Conservation (phyloP, 2,797 vertebrate species). For the Emys orbicularis region DNA sequence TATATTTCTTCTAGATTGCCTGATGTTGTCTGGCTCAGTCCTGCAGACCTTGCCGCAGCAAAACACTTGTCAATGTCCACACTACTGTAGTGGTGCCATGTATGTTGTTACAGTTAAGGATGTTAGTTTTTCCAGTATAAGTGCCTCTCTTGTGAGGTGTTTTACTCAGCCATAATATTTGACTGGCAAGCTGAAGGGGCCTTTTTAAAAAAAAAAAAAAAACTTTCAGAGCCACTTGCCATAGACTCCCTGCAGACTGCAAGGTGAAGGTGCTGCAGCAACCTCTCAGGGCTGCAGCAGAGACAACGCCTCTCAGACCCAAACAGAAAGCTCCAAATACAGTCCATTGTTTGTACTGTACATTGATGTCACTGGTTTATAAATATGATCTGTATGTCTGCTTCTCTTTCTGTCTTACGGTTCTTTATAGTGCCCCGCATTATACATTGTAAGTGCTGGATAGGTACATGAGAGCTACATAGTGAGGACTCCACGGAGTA, state of each 20-base stretch:
- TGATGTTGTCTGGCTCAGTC: background rate
- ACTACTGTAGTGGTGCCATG: background rate
- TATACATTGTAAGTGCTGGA: background rate
- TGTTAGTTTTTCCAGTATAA: background rate
- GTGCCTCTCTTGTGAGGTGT: rapidly evolving
- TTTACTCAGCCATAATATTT: background rate
- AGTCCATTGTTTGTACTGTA: background rate
- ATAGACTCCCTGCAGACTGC: background rate
- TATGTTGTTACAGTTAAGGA: background rate
- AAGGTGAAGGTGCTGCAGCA: background rate
- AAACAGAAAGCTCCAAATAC: too few species aligned
- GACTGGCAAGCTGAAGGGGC: background rate
- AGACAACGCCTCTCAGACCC: background rate
- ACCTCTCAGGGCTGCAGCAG: too few species aligned
- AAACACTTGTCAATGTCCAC: background rate
- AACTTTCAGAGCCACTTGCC: background rate
- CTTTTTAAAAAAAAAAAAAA: background rate
- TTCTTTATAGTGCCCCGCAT: background rate
- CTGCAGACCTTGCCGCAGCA: rapidly evolving
- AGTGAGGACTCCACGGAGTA: background rate
- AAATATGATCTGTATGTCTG: background rate
- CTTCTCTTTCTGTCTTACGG: background rate
- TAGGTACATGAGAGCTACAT: background rate
- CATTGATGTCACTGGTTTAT: background rate
- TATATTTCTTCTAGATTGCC: background rate